These are phyloP conservation scores for Hoplostethus mediterraneus DNA, from an alignment of 2,797 vertebrate genomes.

Conservation along the genomic window DNA sequence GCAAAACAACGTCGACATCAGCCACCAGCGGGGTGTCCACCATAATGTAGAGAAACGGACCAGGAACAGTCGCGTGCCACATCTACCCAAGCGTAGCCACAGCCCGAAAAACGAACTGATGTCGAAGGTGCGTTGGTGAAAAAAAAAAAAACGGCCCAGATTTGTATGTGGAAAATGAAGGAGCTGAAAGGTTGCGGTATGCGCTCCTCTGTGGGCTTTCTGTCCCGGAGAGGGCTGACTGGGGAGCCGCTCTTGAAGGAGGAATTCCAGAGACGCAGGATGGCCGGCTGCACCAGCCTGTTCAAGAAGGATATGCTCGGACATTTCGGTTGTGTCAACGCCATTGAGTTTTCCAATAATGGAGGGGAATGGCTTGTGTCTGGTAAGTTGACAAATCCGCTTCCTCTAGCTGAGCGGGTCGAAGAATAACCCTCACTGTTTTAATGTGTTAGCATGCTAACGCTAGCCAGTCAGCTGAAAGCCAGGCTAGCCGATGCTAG, in stretches of 20 bases:
- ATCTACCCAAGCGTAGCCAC: slow-evolving; percentile 4
- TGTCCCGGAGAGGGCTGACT: slow-evolving; percentile 92
- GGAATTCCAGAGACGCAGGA: slow-evolving; percentile 94
- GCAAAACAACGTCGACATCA: slow-evolving; percentile 71
- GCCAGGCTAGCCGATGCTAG: slow-evolving; percentile 44
- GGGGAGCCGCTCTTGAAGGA: slow-evolving; percentile 94
- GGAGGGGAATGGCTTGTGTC: slow-evolving; percentile 98
- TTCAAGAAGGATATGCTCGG: slow-evolving; percentile 97
- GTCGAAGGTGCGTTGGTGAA: slow-evolving; percentile 43
- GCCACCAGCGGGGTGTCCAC: slow-evolving; percentile 45
- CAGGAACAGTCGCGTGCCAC: slow-evolving; percentile 24
- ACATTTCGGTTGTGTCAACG: slow-evolving; percentile 99
- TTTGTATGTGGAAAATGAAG: slow-evolving; percentile 79
- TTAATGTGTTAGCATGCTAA: slow-evolving; percentile 62
- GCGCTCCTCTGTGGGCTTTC: slow-evolving; percentile 94
- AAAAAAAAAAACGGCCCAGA: slow-evolving; percentile 16
- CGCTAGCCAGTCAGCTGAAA: slow-evolving; percentile 55
- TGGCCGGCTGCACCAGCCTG: slow-evolving; percentile 94
- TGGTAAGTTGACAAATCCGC: slow-evolving; percentile 85
- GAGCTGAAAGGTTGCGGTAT: slow-evolving; percentile 91
- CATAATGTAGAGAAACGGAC: slow-evolving; percentile 67
- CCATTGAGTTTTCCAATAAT: slow-evolving; percentile 99
- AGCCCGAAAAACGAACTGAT: slow-evolving; percentile 19
- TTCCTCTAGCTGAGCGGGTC: not conserved
- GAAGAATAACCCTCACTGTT: slow-evolving; percentile 17